These are phyloP conservation scores for Aspidoscelis tigris DNA, from an alignment of 2,113 vertebrate genomes.

Conservation along the genomic window DNA sequence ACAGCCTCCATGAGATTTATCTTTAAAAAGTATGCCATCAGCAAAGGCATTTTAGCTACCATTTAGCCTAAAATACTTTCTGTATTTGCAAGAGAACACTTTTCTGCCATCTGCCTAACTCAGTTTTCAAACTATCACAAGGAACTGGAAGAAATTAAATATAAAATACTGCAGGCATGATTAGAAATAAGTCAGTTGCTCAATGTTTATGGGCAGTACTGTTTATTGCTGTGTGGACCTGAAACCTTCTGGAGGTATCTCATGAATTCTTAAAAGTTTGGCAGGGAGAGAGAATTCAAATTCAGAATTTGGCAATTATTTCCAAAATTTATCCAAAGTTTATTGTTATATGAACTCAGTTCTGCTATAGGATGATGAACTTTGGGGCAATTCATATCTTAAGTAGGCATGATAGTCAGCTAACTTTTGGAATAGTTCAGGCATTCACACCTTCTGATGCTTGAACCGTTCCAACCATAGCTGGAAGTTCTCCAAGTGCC, in stretches of 20 bases:
- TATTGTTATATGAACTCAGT: not conserved
- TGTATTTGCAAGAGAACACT: not conserved
- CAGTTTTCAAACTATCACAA: not conserved
- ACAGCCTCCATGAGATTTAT: conserved; percentile 1
- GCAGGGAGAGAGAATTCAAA: no score
- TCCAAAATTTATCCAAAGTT: not conserved
- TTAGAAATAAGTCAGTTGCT: not conserved
- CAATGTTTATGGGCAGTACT: not conserved
- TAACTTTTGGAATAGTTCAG: no score
- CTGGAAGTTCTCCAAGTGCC: no score
- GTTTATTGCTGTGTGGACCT: not conserved
- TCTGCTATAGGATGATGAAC: not conserved
- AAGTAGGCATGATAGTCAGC: no score
- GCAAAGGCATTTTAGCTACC: not conserved
- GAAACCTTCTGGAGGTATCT: not conserved
- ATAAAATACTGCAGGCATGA: not conserved
- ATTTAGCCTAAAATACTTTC: not conserved
- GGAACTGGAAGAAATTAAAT: not conserved
- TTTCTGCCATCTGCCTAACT: not conserved
- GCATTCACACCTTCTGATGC: no score
- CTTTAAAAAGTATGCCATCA: not conserved
- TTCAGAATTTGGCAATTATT: not conserved
- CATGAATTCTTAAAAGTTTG: not conserved
- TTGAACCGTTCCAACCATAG: no score
- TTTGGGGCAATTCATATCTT: no score